Conservation (phyloP, 2,888 invertebrate genomes). For the Macaria notata region DNA sequence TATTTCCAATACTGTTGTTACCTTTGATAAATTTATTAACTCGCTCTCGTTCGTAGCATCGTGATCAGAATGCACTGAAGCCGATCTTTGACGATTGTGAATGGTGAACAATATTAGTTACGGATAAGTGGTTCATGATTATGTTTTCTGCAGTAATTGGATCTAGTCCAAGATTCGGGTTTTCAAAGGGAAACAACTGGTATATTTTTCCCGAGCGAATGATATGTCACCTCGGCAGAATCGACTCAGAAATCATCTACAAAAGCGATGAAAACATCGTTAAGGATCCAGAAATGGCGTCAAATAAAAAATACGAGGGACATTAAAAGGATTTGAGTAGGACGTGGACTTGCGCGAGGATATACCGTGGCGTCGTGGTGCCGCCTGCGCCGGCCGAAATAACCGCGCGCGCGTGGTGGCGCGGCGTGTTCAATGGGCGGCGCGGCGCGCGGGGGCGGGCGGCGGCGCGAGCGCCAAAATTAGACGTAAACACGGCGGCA, state of each 20-base stretch:
- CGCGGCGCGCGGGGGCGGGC: slow-evolving; percentile 61
- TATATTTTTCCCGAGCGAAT: too few species aligned
- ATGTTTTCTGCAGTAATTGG: too few species aligned
- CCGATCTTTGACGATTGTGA: not conserved
- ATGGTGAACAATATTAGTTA: not conserved
- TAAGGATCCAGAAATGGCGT: not conserved
- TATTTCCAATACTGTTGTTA: not conserved
- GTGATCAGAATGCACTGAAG: not conserved
- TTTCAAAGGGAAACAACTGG: too few species aligned
- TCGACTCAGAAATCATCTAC: too few species aligned
- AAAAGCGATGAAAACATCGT: not conserved
- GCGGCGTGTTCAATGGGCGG: slow-evolving; percentile 74
- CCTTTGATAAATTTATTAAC: not conserved
- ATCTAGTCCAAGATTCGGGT: not conserved
- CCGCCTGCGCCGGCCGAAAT: slow-evolving; percentile 69
- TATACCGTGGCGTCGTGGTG: slow-evolving; percentile 58
- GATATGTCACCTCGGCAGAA: too few species aligned
- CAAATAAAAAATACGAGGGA: not conserved
- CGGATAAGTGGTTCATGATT: not conserved
- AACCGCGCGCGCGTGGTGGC: slow-evolving; percentile 61
- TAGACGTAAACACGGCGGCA: slow-evolving; percentile 79
- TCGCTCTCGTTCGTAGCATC: too few species aligned
- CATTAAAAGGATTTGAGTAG: slow-evolving; percentile 12
- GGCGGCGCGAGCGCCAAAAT: slow-evolving; percentile 80
- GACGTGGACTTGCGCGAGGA: slow-evolving; percentile 37